Base-by-base conservation (phyloP, 1,140 invertebrate genomes). In the Philotrypesis tridentata region DNA sequence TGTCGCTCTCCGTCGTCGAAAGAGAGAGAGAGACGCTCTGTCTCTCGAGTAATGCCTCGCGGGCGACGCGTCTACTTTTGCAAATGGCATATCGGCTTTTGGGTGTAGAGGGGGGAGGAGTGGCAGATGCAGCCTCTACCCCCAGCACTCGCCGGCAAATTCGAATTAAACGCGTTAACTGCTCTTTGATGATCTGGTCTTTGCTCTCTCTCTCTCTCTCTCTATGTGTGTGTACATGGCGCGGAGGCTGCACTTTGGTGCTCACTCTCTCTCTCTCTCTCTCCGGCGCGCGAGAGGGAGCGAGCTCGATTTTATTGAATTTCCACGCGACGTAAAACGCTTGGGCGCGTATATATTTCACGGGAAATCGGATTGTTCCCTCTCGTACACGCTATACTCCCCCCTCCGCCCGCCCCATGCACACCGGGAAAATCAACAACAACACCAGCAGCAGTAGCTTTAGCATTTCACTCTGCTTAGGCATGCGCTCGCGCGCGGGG, bases 51-150 rank as follows among this genome's bases (percentile, higher is more conserved):
- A 73, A 73, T 73, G 71, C 40, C 11, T 23, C 68, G 68, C 5
- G 31, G 67, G 8, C 43, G 4, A 4, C 43, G 43, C 17, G 43
- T 71, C 31, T 71, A 71, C 71, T 40, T 60, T 60, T 37, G 43
- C 72, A 61, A 75, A 61, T 75, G 72, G 48, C 29, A 29, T 60
- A 75, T 75, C 17, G 72, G 14, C 68, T 71, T 71, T 71, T 33
- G 68, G 68, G 27, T 9, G 55, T 14, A n/a, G n/a, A n/a, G n/a
- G n/a, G n/a, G n/a, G n/a, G n/a, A n/a, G n/a, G n/a, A n/a, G n/a
- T n/a, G n/a, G n/a, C n/a, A n/a, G 11, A 25, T 8, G 25, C 23
- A 25, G 7, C 23, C 6, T 61, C 14, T 9, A 23, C 60, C 60
- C 25, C 61, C 3, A 6, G 6, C n/a, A n/a, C 7, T 63, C 61